These are phyloP conservation scores for Fragum sueziense DNA, from an alignment of 2,888 invertebrate genomes.

Conservation along the genomic window DNA sequence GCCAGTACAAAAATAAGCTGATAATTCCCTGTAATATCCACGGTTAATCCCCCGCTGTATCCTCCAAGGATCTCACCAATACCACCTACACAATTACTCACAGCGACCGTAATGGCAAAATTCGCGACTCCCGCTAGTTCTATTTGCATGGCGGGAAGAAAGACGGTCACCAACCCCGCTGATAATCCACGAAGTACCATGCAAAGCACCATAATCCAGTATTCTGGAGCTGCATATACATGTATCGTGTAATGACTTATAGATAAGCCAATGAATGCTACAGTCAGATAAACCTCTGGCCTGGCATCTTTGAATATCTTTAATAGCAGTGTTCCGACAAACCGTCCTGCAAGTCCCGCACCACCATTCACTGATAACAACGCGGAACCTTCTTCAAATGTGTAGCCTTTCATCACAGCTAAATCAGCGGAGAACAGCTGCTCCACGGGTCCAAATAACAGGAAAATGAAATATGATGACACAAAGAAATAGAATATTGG, in stretches of 20 bases:
- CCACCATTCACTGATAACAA: slow-evolving; percentile 47
- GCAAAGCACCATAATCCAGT: slow-evolving; percentile 37
- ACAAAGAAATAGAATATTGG: neutral
- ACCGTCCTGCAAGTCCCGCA: slow-evolving; percentile 36
- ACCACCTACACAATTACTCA: slow-evolving; percentile 37
- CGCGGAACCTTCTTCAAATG: slow-evolving; percentile 17
- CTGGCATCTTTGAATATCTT: slow-evolving; percentile 21
- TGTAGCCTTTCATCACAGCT: slow-evolving; percentile 35
- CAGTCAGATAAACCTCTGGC: slow-evolving; percentile 26
- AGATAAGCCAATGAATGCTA: slow-evolving; percentile 25
- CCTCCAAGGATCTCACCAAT: slow-evolving; percentile 32
- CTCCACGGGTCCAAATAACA: slow-evolving; percentile 39
- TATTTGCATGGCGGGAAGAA: too few species aligned
- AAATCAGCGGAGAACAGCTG: slow-evolving; percentile 47
- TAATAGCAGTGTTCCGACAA: slow-evolving; percentile 15
- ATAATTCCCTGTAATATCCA: slow-evolving; percentile 44
- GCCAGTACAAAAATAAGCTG: slow-evolving; percentile 42
- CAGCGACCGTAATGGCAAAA: slow-evolving; percentile 36
- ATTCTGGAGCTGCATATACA: neutral
- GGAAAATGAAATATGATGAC: neutral
- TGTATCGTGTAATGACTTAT: too few species aligned
- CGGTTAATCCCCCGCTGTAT: slow-evolving; percentile 39
- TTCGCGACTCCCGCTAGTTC: slow-evolving; percentile 36
- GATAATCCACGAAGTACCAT: slow-evolving; percentile 42
- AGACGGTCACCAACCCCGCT: slow-evolving; percentile 23